Conservation (phyloP, 1,140 invertebrate species). For the Venturia canescens region DNA sequence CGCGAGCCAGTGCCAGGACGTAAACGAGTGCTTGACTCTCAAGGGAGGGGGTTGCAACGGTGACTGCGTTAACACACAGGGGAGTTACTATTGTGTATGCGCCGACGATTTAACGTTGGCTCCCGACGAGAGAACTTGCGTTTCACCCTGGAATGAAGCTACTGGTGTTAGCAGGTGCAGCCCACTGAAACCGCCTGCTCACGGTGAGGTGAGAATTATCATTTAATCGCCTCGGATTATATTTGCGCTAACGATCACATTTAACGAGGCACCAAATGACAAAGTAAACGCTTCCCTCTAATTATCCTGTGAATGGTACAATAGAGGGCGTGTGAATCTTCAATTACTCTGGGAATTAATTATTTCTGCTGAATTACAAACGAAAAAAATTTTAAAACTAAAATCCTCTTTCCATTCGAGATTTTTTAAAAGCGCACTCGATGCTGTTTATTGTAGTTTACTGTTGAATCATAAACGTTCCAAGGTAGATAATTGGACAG, state of each 20-base stretch:
- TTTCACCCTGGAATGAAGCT: conserved; percentile 63
- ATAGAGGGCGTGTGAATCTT: background rate
- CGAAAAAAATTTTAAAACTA: conserved; percentile 4
- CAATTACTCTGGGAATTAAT: background rate
- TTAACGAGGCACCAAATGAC: conserved; percentile 19
- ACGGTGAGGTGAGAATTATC: conserved; percentile 65
- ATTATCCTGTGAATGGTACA: background rate
- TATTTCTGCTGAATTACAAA: background rate
- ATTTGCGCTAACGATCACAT: conserved; percentile 8
- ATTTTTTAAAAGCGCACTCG: background rate
- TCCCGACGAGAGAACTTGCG: conserved; percentile 77
- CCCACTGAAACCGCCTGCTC: conserved; percentile 62
- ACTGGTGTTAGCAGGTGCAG: conserved; percentile 49
- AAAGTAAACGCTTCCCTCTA: conserved; percentile 8
- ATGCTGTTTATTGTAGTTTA: too few species aligned
- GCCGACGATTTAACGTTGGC: conserved; percentile 73
- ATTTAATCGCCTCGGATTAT: conserved; percentile 55
- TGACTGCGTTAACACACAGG: conserved; percentile 77
- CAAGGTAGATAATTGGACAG: too few species aligned
- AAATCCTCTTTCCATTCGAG: background rate
- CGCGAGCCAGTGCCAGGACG: conserved; percentile 67
- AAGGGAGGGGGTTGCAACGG: conserved; percentile 74
- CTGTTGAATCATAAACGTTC: too few species aligned
- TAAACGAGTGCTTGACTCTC: conserved; percentile 69
- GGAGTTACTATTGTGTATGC: conserved; percentile 77